Conservation (phyloP, 2,797 vertebrate genomes). For the Acipenser oxyrinchus region DNA sequence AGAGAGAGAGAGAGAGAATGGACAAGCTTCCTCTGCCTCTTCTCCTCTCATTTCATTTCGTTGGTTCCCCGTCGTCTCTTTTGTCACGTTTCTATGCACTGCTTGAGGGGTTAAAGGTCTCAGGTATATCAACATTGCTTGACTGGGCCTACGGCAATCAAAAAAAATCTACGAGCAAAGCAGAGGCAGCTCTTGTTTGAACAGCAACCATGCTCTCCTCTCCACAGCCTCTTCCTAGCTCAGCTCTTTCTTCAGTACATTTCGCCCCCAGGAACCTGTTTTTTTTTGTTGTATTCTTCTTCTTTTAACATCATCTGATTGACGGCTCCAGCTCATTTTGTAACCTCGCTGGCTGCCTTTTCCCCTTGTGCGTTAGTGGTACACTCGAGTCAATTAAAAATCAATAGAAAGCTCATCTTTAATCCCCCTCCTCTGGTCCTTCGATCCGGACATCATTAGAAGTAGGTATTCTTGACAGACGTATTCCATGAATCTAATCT, state of each 20-base stretch:
- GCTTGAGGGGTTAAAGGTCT: too few species aligned
- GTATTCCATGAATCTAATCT: too few species aligned
- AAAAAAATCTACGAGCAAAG: too few species aligned
- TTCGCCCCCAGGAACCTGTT: too few species aligned
- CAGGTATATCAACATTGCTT: too few species aligned
- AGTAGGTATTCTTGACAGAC: conserved; percentile 25
- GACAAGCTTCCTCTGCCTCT: not conserved
- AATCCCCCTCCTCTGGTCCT: conserved; percentile 36
- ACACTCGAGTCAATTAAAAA: conserved; percentile 40
- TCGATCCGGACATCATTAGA: conserved; percentile 37
- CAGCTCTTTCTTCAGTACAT: too few species aligned
- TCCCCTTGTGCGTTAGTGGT: conserved; percentile 20
- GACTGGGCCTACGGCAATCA: too few species aligned
- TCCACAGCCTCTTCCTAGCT: not conserved
- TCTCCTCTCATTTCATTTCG: not conserved
- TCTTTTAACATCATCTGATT: conserved; percentile 21
- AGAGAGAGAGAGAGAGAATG: conserved; percentile 15
- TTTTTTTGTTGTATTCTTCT: not conserved
- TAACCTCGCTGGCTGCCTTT: conserved; percentile 22
- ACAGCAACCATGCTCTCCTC: not conserved
- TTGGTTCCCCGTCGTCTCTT: not conserved
- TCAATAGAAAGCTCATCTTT: conserved; percentile 43
- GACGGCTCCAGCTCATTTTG: conserved; percentile 34
- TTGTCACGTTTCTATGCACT: too few species aligned
- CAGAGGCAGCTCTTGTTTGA: too few species aligned